Evolutionary conservation across 23 tunicate genomes (phyloP).

Genomic region (Clavelina lepadiformis): DNA sequence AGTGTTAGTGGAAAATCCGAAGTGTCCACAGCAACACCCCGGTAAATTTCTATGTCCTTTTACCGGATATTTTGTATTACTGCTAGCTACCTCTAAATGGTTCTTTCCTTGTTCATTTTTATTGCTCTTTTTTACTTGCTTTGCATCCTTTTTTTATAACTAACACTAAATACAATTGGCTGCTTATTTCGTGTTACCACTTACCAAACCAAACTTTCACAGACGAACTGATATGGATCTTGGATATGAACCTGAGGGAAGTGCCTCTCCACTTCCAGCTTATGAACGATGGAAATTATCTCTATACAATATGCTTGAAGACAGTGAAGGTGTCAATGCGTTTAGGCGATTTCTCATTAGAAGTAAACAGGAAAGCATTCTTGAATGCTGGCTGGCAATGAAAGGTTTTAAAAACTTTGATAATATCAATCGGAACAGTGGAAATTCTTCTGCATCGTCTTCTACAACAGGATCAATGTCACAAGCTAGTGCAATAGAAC

Average conservation of each 20-base stretch:
- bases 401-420: conserved; percentile 87
- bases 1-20: conserved; percentile 95
- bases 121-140: neutral
- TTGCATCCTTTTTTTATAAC: neutral
- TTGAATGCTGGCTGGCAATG: conserved; percentile 82
- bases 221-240: conserved; percentile 69
- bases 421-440: conserved; percentile 38
- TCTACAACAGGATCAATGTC: conserved; percentile 77
- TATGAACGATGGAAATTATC: conserved; percentile 81
- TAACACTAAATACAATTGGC: too few species aligned
- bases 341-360: conserved; percentile 38
- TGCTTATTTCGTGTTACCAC: too few species aligned
- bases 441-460: conserved; percentile 85
- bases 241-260: conserved; percentile 88
- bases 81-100: neutral
- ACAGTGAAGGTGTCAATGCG: conserved; percentile 61
- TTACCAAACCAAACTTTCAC: too few species aligned
- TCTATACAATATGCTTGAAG: conserved; percentile 62
- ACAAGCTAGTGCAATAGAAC: too few species aligned
- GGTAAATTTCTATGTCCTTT: conserved; percentile 10
- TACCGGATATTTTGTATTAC: neutral
- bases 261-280: conserved; percentile 62
- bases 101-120: neutral
- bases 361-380: conserved; percentile 32
- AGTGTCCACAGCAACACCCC: conserved; percentile 76